Conservation (phyloP, 2,797 vertebrate species). For the Catostomus latipinnis region DNA sequence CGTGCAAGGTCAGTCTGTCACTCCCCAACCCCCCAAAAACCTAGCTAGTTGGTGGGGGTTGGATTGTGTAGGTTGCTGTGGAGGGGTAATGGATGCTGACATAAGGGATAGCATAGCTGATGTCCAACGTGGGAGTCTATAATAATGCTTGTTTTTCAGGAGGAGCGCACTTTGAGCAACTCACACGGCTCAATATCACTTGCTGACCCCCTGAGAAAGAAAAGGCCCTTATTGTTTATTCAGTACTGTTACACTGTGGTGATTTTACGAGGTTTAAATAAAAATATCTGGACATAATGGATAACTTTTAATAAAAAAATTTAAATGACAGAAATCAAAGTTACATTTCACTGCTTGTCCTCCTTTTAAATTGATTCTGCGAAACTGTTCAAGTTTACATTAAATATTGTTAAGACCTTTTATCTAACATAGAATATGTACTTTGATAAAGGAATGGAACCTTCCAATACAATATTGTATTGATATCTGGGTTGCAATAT, state of each 20-base stretch:
- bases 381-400: neutral
- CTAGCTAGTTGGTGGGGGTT: conserved; percentile 32
- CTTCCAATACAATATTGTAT: no score
- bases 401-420: neutral
- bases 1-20: conserved; percentile 75
- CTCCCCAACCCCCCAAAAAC: conserved; percentile 51
- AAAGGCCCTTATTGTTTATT: conserved; percentile 5
- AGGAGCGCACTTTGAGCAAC: neutral
- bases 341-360: neutral
- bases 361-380: neutral
- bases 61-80: conserved; percentile 34
- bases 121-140: conserved; percentile 49
- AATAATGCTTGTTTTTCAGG: conserved; percentile 25
- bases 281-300: neutral
- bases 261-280: conserved; percentile 1
- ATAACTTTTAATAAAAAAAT: neutral
- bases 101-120: conserved; percentile 47
- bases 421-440: no score
- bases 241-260: neutral
- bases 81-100: conserved; percentile 41
- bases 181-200: neutral
- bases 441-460: no score
- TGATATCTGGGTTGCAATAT: no score
- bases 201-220: conserved; percentile 26
- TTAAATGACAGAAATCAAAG: neutral